Percentiles rank a stretch among this genome's conserved stretches.
These are phyloP conservation scores for Oxygymnocypris stewartii DNA, from an alignment of 2,113 vertebrate species.

Conservation along the genomic window DNA sequence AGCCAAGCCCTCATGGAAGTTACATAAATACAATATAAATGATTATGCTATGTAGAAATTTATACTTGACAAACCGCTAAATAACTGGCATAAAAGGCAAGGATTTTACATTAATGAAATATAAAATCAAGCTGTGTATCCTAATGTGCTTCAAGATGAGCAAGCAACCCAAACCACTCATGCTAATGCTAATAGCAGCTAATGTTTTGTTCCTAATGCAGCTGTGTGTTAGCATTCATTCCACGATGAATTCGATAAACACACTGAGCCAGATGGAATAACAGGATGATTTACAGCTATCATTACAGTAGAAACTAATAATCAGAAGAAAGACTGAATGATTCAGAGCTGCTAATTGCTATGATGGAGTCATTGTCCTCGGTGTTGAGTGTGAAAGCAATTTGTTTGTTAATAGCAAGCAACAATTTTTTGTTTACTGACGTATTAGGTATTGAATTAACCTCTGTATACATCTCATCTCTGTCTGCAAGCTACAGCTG, in stretches of 20 bases:
- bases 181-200: slow-evolving; percentile 13
- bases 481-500: background rate
- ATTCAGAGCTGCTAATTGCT: slow-evolving; percentile 22
- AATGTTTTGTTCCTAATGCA: background rate
- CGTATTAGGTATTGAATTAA: slow-evolving; percentile 4
- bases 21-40: background rate
- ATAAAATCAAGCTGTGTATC: background rate
- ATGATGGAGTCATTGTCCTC: slow-evolving; percentile 11
- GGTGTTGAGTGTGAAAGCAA: background rate
- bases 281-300: slow-evolving; percentile 20
- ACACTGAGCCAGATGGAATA: background rate
- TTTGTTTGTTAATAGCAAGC: slow-evolving; percentile 22
- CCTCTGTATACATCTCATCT: background rate
- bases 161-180: background rate
- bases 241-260: background rate
- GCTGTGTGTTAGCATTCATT: slow-evolving; percentile 2
- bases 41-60: background rate
- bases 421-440: background rate
- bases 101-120: background rate
- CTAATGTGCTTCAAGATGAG: background rate
- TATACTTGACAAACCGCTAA: background rate
- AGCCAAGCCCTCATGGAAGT: background rate
- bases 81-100: background rate
- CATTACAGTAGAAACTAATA: slow-evolving; percentile 15
- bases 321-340: background rate